These are phyloP conservation scores for Cerceris ruficornis DNA, from an alignment of 2,888 invertebrate species.

Conservation along the genomic window DNA sequence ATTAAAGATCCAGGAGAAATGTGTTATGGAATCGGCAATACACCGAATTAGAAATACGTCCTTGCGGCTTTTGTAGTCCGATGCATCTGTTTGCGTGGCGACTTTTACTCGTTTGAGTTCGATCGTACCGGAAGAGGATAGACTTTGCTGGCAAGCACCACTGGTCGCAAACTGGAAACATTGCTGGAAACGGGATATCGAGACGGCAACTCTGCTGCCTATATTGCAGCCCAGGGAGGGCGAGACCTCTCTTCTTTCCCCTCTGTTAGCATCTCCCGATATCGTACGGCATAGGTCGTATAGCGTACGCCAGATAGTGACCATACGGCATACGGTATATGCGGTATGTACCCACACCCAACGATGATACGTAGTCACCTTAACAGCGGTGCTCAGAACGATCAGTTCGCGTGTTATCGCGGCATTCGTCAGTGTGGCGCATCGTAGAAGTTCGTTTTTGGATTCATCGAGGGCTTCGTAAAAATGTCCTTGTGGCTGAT, in stretches of 20 bases:
- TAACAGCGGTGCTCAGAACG: constrained; percentile 49
- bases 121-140: neutral
- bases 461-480: constrained; percentile 24
- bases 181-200: constrained; percentile 44
- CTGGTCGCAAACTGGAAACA: constrained; percentile 41
- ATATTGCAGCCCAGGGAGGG: constrained; percentile 13
- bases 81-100: neutral
- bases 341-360: constrained; percentile 43
- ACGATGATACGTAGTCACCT: constrained; percentile 47
- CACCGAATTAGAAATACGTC: neutral
- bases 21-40: neutral
- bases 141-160: constrained; percentile 19
- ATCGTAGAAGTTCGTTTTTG: constrained; percentile 27
- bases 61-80: constrained; percentile 6
- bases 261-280: constrained; percentile 25
- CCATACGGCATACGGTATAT: constrained; percentile 51
- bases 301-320: constrained; percentile 14
- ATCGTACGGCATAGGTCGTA: constrained; percentile 21
- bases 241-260: constrained; percentile 18
- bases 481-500: neutral
- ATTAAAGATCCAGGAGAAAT: constrained; percentile 14
- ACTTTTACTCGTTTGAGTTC: no score
- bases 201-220: constrained; percentile 20
- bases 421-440: constrained; percentile 27
- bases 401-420: constrained; percentile 22